Evolutionary conservation across 2,888 invertebrate genomes (phyloP).

Genomic region (Cyclophora albipunctata): DNA sequence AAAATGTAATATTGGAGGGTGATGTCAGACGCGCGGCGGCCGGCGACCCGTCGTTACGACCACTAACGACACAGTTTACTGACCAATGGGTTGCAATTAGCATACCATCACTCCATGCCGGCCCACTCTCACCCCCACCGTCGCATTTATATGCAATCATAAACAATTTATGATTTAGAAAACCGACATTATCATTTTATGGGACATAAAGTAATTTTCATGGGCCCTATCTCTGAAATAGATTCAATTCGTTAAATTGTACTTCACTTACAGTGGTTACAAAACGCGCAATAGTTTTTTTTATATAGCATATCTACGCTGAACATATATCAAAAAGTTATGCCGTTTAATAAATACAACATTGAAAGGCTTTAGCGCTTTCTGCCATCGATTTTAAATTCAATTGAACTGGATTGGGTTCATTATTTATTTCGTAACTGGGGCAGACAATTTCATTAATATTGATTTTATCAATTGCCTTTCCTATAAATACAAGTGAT

Average conservation of each 20-base stretch:
- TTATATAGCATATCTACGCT: too few relatives aligned
- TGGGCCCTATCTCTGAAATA: conserved; percentile 4
- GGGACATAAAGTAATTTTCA: conserved; percentile 34
- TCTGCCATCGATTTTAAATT: conserved; percentile 15
- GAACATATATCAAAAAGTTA: too few relatives aligned
- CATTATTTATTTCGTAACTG: conserved; percentile 11
- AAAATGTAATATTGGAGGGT: conserved; percentile 17
- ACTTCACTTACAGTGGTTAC: not conserved
- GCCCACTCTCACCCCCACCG: conserved; percentile 16
- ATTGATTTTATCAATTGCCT: not conserved
- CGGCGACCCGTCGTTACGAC: conserved; percentile 35
- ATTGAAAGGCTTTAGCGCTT: not conserved
- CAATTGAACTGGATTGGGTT: conserved; percentile 10
- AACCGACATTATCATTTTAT: conserved; percentile 40
- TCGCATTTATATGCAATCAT: conserved; percentile 15
- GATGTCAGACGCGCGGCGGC: conserved; percentile 24
- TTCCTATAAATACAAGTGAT: too few relatives aligned
- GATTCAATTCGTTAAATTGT: conserved; percentile 6
- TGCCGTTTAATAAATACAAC: too few relatives aligned
- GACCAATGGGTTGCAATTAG: conserved; percentile 44
- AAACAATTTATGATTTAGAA: conserved; percentile 37
- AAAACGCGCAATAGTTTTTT: too few relatives aligned
- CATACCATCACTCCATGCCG: conserved; percentile 34
- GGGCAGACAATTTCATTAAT: not conserved
- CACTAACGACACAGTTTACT: conserved; percentile 41